Evolutionary conservation across 2,113 vertebrate species (phyloP), one percentile per base, ranked within the genome.

Genomic region (Heloderma charlesbogerti): DNA sequence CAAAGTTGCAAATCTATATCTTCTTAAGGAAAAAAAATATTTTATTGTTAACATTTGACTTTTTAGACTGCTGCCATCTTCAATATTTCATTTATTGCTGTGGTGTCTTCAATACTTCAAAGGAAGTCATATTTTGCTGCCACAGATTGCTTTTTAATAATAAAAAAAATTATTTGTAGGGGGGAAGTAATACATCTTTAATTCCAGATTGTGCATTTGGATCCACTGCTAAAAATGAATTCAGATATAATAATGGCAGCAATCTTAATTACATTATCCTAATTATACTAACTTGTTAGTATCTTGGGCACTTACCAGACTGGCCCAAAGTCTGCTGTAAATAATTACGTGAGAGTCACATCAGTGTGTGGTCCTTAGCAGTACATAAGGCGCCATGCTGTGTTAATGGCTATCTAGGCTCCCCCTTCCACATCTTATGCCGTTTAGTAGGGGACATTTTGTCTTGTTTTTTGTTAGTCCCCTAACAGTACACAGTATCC

Each of bases 1-100:
- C 31, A 90, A 93, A 96, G 94, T 93, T 94, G 93, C 66, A 95
- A 93, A 94, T 92, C 83, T n/a, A 92, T 34, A 75, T 79, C 2
- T 1, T 91, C 83, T 63, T 91, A 92, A 91, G 91, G 92, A 80
- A 87, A 66, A 92, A 94, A 83, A 15, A 89, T 45, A 74, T 93
- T 92, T 92, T 0, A 1, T n/a, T n/a, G 60, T 79, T 79, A 40
- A 48, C 51, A 25, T 31, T 45, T 37, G 43, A 40, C 88, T 2
- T 82, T 86, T 74, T 16, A 72, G 67, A 89, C 2, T 85, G 79
- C 22, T 89, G 74, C 31, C 83, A 85, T 84, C 79, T 93, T 91
- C 67, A 90, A 93, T 86, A 54, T 54, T 67, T 27, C 43, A 66
- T 69, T 93, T 86, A 83, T 18, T 87, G 34, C 45, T 80, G 85